Percentiles rank a stretch among this genome's conserved stretches.
Conservation (phyloP, 2,888 invertebrate species). For the Corythucha ciliata region DNA sequence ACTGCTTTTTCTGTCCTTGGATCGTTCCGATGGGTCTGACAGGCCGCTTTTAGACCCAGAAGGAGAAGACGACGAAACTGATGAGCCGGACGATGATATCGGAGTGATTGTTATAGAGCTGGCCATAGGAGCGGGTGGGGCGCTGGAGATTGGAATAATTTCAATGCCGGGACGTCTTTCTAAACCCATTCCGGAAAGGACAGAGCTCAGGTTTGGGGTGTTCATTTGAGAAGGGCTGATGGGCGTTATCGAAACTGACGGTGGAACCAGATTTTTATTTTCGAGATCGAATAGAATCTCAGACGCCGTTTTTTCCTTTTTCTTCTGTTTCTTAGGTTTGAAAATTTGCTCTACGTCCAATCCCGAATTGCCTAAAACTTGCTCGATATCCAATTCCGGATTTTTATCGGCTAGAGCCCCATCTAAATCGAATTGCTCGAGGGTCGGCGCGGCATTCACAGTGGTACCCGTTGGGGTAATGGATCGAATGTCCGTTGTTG, state of each 20-base stretch:
- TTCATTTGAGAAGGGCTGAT: constrained; percentile 42
- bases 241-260: constrained; percentile 56
- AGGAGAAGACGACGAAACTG: too few relatives aligned
- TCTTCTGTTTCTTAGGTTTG: constrained; percentile 51
- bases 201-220: constrained; percentile 48
- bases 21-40: constrained; percentile 33
- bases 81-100: constrained; percentile 47
- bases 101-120: constrained; percentile 82
- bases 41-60: too few relatives aligned
- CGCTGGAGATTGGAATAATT: constrained; percentile 66
- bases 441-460: constrained; percentile 22
- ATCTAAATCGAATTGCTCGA: constrained; percentile 25
- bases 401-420: constrained; percentile 25
- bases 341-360: constrained; percentile 54
- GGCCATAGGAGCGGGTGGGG: constrained; percentile 55
- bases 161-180: constrained; percentile 71
- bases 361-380: constrained; percentile 41
- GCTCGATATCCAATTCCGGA: constrained; percentile 31
- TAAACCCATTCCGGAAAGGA: constrained; percentile 51
- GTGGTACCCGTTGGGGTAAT: constrained; percentile 42
- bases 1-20: constrained; percentile 36
- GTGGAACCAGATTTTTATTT: constrained; percentile 50
- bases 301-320: constrained; percentile 46
- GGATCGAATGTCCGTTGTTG: constrained; percentile 40
- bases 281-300: constrained; percentile 43